These are phyloP conservation scores for Adelosebastes latens DNA, from an alignment of 2,797 vertebrate species.

Conservation along the genomic window DNA sequence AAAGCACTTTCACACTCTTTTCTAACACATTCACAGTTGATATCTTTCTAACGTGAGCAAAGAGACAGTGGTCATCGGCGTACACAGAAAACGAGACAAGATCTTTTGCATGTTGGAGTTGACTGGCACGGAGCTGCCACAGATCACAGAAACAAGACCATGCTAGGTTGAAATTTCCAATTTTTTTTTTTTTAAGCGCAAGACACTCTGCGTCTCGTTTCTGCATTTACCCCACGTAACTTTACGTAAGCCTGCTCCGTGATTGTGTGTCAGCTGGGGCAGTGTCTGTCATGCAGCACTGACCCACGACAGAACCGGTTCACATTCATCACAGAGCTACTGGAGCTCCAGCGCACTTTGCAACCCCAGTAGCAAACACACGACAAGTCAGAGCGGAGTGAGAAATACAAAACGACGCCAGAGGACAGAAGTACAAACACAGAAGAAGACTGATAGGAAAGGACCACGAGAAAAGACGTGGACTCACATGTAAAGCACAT, in stretches of 20 bases:
- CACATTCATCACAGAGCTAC: slow-evolving; percentile 51
- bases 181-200: neutral
- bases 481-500: slow-evolving; percentile 72
- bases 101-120: slow-evolving; percentile 57
- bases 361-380: slow-evolving; percentile 41
- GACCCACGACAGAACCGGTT: slow-evolving; percentile 56
- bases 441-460: slow-evolving; percentile 29
- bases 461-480: slow-evolving; percentile 17
- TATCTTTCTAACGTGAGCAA: slow-evolving; percentile 48
- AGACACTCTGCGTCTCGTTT: neutral
- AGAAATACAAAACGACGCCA: slow-evolving; percentile 16
- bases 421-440: slow-evolving; percentile 36
- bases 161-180: neutral
- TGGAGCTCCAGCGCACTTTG: slow-evolving; percentile 28
- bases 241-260: slow-evolving; percentile 28
- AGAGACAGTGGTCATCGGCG: slow-evolving; percentile 68
- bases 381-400: slow-evolving; percentile 19
- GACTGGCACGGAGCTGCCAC: slow-evolving; percentile 70
- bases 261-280: slow-evolving; percentile 68
- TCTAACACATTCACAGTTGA: slow-evolving; percentile 51
- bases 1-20: slow-evolving; percentile 35
- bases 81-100: slow-evolving; percentile 64
- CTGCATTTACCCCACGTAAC: slow-evolving; percentile 1
- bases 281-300: slow-evolving; percentile 64
- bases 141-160: slow-evolving; percentile 56